phyloP scores from a whole-genome alignment of 2,113 vertebrate genomes.

The Gulo gulo region DNA sequence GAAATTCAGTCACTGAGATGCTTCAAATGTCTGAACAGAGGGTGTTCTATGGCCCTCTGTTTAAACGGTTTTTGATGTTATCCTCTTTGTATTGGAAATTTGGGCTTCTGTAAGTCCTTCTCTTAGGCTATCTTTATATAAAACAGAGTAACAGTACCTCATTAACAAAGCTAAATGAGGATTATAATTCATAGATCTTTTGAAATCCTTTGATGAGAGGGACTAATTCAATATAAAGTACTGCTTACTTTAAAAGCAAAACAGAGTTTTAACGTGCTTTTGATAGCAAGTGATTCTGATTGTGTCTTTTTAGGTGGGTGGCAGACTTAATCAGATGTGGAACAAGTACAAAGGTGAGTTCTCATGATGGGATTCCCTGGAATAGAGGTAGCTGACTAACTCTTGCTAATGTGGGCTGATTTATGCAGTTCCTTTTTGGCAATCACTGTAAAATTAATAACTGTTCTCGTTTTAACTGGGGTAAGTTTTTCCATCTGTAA shows the following conservation, averaged over 20 bases:
- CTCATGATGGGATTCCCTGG: not conserved
- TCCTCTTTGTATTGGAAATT: not conserved
- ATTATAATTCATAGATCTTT: not conserved
- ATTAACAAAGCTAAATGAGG: not conserved
- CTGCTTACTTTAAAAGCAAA: slow-evolving; percentile 1
- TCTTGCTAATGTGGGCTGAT: not conserved
- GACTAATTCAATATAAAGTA: not conserved
- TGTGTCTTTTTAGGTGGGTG: not conserved
- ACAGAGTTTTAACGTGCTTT: not conserved
- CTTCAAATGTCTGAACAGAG: not conserved
- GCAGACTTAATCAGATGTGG: not conserved
- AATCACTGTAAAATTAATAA: not conserved
- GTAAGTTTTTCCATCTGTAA: not conserved
- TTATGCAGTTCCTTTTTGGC: not conserved
- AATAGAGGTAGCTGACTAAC: not conserved
- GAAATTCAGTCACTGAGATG: not conserved
- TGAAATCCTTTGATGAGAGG: slow-evolving; percentile 26
- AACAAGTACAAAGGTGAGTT: not conserved
- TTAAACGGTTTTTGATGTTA: not conserved
- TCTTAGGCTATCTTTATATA: slow-evolving; percentile 1
- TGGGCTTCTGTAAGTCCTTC: not conserved
- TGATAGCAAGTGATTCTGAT: not conserved
- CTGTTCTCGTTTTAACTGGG: not conserved
- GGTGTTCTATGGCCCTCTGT: not conserved
- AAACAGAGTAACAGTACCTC: not conserved